Base-by-base conservation (phyloP, 1,140 invertebrate genomes). In the Drosophila obscura region DNA sequence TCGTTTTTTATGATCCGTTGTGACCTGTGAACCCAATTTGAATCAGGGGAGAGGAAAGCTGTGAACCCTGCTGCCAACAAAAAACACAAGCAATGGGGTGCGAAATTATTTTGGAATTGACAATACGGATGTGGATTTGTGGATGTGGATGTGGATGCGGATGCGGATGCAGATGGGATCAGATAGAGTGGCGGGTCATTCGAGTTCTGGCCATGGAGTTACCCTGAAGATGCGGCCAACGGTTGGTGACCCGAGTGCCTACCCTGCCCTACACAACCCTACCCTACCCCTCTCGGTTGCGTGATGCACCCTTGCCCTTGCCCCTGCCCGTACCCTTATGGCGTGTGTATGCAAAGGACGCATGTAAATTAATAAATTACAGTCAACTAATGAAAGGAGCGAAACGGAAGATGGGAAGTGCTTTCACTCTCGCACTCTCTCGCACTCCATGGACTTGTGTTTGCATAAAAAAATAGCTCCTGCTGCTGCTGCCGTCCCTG, bases 281-380 rank as follows among this genome's bases (percentile, higher is more conserved):
- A 6, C 13, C 26, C 60, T 7, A n/a, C 41, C 26, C 31, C 41
- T 45, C 44, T 3, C 8, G 9, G 16, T 16, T 16, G 16, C 31
- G 31, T 3, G 11, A 13, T 39, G 35, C 35, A 46, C 63, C 72
- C 73, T 63, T 44, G 49, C 35, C 55, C 50, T 41, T 45, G 19
- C 41, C 69, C 48, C 49, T 24, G 22, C 22, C 24, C 11, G 49
- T 55, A 67, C 63, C 69, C 69, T 73, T 39, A 39, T 39, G 35
- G 11, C 35, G 35, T 73, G 69, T 61, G 74, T 73, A 83, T 72
- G 78, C 82, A 87, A 82, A 87, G 82, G 77, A 85, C 81, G 82
- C 71, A 87, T 87, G 82, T 87, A 87, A 87, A 87, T 87, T 87
- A 87, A 87, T 88, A 88, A 82, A 88, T 88, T 87, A 87, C 79